A percentile compares a stretch with the other conserved stretches of the same genome.
Evolutionary conservation across 35 echinoderm and acorn worm species (phyloP).

Genomic region (Apostichopus japonicus): DNA sequence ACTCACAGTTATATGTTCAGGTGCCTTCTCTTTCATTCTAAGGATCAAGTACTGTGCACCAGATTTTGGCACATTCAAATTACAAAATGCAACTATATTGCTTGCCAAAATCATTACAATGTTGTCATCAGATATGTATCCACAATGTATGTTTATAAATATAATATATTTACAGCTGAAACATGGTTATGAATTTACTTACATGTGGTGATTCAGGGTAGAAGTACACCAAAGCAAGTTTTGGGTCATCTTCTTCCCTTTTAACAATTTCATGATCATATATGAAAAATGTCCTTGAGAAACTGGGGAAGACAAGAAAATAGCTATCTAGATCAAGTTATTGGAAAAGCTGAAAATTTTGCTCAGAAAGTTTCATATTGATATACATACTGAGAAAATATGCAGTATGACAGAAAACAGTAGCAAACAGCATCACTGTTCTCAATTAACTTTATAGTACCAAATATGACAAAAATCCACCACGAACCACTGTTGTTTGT

Average conservation of each 20-base stretch:
- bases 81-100: neutral
- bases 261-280: constrained; percentile 81
- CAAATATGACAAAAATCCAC: no score
- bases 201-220: constrained; percentile 59
- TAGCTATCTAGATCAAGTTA: no score
- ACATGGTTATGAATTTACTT: constrained; percentile 14
- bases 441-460: neutral
- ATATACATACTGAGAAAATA: neutral
- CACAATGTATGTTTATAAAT: no score
- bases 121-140: neutral
- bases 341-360: neutral
- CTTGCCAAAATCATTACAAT: neutral
- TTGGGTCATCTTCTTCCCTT: constrained; percentile 86
- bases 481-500: no score
- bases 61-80: no score
- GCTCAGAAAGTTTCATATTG: no score
- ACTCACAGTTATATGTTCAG: no score
- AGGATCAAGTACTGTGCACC: no score
- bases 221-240: constrained; percentile 80
- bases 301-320: neutral
- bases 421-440: neutral
- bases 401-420: neutral
- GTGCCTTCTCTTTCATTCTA: no score
- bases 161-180: no score
- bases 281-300: constrained; percentile 64